Conservation (phyloP, 2,113 vertebrate genomes). For the Myrmecophaga tridactyla region DNA sequence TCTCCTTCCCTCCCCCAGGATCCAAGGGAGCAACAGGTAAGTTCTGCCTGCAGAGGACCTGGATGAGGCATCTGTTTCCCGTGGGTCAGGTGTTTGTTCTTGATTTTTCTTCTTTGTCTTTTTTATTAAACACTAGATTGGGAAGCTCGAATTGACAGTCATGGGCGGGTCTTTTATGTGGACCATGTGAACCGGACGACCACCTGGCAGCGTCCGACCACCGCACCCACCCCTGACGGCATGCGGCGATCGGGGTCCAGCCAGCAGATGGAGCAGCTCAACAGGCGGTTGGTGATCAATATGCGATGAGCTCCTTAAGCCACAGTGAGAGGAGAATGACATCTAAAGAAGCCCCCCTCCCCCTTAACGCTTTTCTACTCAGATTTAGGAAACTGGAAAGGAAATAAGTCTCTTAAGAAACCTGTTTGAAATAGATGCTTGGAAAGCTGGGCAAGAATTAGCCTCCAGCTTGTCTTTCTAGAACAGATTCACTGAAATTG, state of each 20-base stretch:
- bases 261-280: constrained; percentile 99
- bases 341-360: background rate
- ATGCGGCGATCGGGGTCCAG: constrained; percentile 92
- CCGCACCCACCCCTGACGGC: constrained; percentile 87
- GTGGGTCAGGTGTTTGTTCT: constrained; percentile 1
- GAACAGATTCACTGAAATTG: background rate
- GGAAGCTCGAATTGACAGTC: constrained; percentile 98
- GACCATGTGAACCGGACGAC: constrained; percentile 97
- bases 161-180: constrained; percentile 97
- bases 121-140: constrained; percentile 88
- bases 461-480: background rate
- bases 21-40: background rate
- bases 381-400: background rate
- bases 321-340: background rate
- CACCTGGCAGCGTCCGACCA: constrained; percentile 95
- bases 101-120: constrained; percentile 72
- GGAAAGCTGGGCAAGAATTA: background rate
- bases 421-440: background rate
- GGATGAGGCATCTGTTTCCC: background rate
- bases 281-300: constrained; percentile 89
- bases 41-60: constrained; percentile 24
- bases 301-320: background rate
- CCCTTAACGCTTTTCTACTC: background rate
- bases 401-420: constrained; percentile 7
- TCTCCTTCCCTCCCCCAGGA: background rate